Evolutionary conservation across 2,797 vertebrate genomes (phyloP), one percentile per base, ranked within the genome.

Genomic region (Gymnocypris eckloni): DNA sequence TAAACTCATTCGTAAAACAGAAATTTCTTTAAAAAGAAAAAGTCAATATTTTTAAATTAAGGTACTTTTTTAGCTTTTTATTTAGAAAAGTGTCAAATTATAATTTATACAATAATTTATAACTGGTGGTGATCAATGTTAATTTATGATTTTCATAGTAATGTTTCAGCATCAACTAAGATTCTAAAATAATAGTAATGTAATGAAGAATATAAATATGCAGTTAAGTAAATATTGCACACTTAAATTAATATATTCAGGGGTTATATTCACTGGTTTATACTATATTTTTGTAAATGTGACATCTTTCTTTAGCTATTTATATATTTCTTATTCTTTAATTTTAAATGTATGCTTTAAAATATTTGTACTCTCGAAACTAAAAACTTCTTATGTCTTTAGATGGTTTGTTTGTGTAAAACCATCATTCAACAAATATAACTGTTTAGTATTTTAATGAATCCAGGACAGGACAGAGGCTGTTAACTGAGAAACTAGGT

Each of bases 401-500:
- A n/a, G 39, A 45, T 71, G 10, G 5, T 43, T 69, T 20, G 33
- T 37, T 45, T 72, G 22, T n/a, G 20, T 72, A 45, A 45, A 72
- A 13, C 67, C 3, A 41, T 22, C 20, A 43, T 71, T 71, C 22
- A 43, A 43, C 39, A 71, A n/a, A 72, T n/a, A 0, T 13, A 12
- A n/a, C 69, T n/a, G 10, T 0, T 4, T 25, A 15, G 6, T n/a
- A 72, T 45, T 16, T 13, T 6, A 25, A 13, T 72, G 41, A 72
- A 72, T 72, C 5, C 22, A 72, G 70, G 70, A 72, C 70, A 45
- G n/a, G 22, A 6, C 71, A 73, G 52, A 75, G 16, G 16, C n/a
- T 48, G 71, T 73, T 48, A 45, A 48, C n/a, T 16, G 7, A 50
- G 12, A 50, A 75, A 75, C 72, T 75, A 75, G 72, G 48, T 75